Conservation (phyloP, 2,888 invertebrate species). For the Mystacides longicornis region DNA sequence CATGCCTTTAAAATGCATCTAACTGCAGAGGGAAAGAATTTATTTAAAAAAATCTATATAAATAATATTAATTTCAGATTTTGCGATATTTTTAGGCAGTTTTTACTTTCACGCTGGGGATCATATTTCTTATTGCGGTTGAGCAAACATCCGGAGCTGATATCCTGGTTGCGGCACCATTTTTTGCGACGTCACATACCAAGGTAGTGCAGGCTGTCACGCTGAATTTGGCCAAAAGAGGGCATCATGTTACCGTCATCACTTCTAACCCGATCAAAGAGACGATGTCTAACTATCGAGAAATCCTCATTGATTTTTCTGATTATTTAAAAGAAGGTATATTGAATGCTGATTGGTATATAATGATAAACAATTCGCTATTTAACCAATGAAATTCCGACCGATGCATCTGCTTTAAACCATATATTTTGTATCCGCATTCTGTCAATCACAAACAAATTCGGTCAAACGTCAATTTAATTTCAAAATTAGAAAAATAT, state of each 20-base stretch:
- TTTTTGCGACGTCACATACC: slow-evolving; percentile 45
- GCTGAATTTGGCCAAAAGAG: slow-evolving; percentile 42
- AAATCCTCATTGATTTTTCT: slow-evolving; percentile 35
- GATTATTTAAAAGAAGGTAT: slow-evolving; percentile 8
- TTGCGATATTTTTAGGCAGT: no score
- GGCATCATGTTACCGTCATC: slow-evolving; percentile 48
- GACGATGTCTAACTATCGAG: slow-evolving; percentile 37
- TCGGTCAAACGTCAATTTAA: no score
- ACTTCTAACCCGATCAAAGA: slow-evolving; percentile 36
- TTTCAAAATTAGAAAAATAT: no score
- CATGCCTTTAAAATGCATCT: no score
- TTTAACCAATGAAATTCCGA: no score
- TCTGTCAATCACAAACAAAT: no score
- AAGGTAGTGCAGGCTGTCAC: slow-evolving; percentile 42
- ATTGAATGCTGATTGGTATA: no score
- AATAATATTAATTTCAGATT: not conserved
- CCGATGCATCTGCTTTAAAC: no score
- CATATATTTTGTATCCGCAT: no score
- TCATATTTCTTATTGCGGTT: not conserved
- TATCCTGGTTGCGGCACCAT: slow-evolving; percentile 43
- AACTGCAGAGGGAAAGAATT: no score
- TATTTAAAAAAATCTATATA: not conserved
- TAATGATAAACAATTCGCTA: no score
- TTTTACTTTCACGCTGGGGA: no score
- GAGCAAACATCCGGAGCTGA: slow-evolving; percentile 30